Base-by-base conservation (phyloP, 2,888 invertebrate genomes). In the Ceraclea dissimilis region DNA sequence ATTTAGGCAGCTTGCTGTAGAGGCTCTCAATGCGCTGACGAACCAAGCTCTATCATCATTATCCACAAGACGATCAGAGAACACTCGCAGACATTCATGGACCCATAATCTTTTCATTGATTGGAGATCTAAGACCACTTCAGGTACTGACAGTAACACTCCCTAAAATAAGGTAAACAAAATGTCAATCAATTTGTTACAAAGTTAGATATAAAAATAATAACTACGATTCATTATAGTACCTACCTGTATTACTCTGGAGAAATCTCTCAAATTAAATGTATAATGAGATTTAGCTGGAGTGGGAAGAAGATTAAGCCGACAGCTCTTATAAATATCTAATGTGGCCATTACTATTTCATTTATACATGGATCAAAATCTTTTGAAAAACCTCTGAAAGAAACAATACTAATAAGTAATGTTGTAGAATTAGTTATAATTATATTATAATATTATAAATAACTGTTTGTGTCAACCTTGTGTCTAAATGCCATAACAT, bases 401-500 rank as follows among this genome's bases (percentile, higher is more conserved):
- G 60, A 6, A 22, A 33, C 13, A 18, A 44, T 34, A 49, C 48
- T 49, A 6, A 18, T 33, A 53, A 44, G n/a, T 44, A 19, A 18
- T 46, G 18, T 43, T 43, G 17, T 43, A 46, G 20, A 46, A 46
- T 18, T 16, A 44, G 6, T 5, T 44, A 31, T 8, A 31, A 31
- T 8, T 8, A 31, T 11, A 31, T 11, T 31, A 6, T 8, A 31
- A 8, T 6, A 11, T 31, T 31, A 31, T 31, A 31, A n/a, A n/a
- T n/a, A n/a, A n/a, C n/a, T n/a, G 26, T 6, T 26, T 26, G 26
- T 39, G 13, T 26, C 26, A 66, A 84, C 93, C 89, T 87, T n/a
- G 92, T 90, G 67, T 93, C 93, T 66, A 96, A 83, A 79, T 97
- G 96, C 96, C 96, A 96, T 26, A 92, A 76, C 74, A 95, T 84